Base-by-base conservation (phyloP, 2,113 vertebrate species). In the Forbesichthys papilliferus region DNA sequence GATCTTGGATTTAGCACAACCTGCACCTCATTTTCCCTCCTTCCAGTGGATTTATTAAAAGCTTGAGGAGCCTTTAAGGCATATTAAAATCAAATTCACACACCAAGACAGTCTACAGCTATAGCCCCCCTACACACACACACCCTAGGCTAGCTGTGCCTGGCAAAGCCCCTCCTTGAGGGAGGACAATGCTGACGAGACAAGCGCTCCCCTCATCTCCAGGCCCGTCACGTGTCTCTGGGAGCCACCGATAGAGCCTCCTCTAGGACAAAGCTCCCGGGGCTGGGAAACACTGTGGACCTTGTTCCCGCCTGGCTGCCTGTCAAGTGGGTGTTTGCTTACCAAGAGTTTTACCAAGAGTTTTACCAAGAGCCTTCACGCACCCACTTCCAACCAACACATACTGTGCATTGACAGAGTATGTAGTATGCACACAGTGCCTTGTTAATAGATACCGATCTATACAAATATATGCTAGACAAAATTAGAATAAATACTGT, bases 241-340 rank as follows among this genome's bases (percentile, higher is more conserved):
- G 73, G 76, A 82, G 83, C 80, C 69, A 75, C 67, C 54, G 61
- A 68, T 48, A 77, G 82, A 88, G 77, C 74, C 80, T 84, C 78
- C 74, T 79, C 77, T 80, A 77, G 79, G 78, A 90, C 87, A 90
- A 90, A 89, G 81, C 86, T 68, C 80, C 83, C 34, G 42, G 76
- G 84, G 78, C 77, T 52, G 66, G 73, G 80, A 85, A 74, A 91
- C 87, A 91, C 85, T 86, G 83, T 46, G 14, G 61, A 60, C 88
- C 86, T 90, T 91, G 90, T 91, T 86, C 76, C 66, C 53, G 33
- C 69, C 78, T 82, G 68, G 86, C 83, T 81, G 66, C 61, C 65
- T 73, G 77, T 89, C 84, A 88, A 88, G 76, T 86, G 85, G 80
- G 85, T 88, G 85, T 89, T 91, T 88, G 86, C 85, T 90, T 87